Conservation (phyloP, 2,113 vertebrate species). For the Heterochromis multidens region DNA sequence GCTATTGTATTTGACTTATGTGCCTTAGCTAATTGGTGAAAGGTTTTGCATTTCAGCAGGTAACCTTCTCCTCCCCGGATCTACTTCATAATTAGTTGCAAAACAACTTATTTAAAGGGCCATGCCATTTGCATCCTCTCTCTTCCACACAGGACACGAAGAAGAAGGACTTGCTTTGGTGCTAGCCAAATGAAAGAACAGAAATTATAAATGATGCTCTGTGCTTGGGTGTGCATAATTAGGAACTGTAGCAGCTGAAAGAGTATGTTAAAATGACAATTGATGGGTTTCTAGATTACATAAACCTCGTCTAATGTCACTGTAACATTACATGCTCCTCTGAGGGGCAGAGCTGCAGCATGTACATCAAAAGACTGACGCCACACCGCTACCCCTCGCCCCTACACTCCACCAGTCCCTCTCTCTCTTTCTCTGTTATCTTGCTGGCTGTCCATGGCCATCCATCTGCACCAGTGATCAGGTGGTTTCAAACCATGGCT, state of each 20-base stretch:
- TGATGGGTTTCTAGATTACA: constrained; percentile 19
- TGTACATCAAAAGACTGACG: constrained; percentile 31
- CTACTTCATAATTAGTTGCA: constrained; percentile 78
- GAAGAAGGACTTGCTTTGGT: neutral
- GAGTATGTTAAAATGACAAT: constrained; percentile 29
- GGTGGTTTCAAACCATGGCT: constrained; percentile 32
- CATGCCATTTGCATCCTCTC: neutral
- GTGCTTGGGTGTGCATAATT: constrained; percentile 5
- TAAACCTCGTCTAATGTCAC: constrained; percentile 27
- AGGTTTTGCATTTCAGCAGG: neutral
- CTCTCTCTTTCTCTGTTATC: neutral
- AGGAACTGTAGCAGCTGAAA: neutral
- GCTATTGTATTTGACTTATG: neutral
- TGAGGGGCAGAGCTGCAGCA: constrained; percentile 22
- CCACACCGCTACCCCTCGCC: neutral
- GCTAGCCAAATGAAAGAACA: neutral
- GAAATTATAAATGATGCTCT: constrained; percentile 27
- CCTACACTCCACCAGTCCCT: neutral
- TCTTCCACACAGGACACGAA: neutral
- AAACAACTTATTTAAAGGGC: constrained; percentile 70
- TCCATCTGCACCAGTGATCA: constrained; percentile 70
- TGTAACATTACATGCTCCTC: constrained; percentile 16
- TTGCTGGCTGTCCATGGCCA: constrained; percentile 37
- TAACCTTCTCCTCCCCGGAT: neutral
- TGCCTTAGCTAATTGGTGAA: neutral